Evolutionary conservation across 2,888 invertebrate species (phyloP).

Genomic region (Thereva nobilitata): DNA sequence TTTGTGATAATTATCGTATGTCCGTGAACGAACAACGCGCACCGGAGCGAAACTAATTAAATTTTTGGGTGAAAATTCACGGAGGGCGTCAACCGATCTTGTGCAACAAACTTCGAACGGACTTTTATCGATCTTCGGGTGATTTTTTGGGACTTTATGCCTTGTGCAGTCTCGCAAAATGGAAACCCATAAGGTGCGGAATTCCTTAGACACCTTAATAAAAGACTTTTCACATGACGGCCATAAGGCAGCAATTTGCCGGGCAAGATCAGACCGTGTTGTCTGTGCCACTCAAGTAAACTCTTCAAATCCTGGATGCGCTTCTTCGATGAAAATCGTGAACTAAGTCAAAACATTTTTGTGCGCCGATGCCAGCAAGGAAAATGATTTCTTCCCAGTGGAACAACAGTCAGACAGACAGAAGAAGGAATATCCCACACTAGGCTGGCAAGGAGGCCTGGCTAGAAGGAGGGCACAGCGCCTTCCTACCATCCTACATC

Average conservation of each 20-base stretch:
- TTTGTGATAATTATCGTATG: slow-evolving; percentile 38
- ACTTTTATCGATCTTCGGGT: slow-evolving; percentile 6
- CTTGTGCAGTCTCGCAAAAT: background rate
- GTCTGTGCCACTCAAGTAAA: slow-evolving; percentile 12
- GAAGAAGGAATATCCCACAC: background rate
- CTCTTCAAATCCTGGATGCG: background rate
- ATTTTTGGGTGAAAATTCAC: slow-evolving; percentile 34
- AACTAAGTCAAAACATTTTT: slow-evolving; percentile 32
- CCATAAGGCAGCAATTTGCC: slow-evolving; percentile 28
- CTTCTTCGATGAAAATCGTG: slow-evolving; percentile 14
- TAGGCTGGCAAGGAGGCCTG: background rate
- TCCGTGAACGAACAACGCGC: background rate
- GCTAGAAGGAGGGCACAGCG: slow-evolving; percentile 12
- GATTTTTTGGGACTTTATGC: slow-evolving; percentile 3
- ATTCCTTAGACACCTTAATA: slow-evolving; percentile 18
- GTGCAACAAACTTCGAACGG: slow-evolving; percentile 18
- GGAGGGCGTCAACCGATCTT: slow-evolving; percentile 32
- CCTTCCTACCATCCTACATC: slow-evolving; percentile 40
- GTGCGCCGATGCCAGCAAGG: background rate
- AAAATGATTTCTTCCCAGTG: background rate
- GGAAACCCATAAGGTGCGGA: slow-evolving; percentile 3
- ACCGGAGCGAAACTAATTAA: slow-evolving; percentile 37
- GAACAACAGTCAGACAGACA: background rate
- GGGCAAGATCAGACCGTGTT: background rate
- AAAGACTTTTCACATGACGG: slow-evolving; percentile 34